Base-by-base conservation (phyloP, 1,140 invertebrate species). In the Orussus abietinus region DNA sequence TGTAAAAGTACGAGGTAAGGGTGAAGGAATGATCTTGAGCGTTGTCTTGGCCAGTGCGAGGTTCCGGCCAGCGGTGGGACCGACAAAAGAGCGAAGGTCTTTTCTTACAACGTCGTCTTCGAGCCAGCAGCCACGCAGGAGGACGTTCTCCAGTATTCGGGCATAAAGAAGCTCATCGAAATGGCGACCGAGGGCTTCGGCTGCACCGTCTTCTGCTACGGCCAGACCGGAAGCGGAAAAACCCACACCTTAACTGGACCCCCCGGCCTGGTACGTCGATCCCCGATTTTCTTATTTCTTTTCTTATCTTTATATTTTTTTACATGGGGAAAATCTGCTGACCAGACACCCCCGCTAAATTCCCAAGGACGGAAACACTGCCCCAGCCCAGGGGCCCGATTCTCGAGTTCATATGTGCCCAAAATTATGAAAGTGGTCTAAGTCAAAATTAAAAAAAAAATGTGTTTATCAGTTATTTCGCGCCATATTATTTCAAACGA, bases 211-310 rank as follows among this genome's bases (percentile, higher is more conserved):
- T 90, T 95, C 66, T 96, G 95, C 58, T 98, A 98, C 71, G 95
- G 95, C 28, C 94, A 98, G 72, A 98, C 94, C 0, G 94, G 94
- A 13, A 92, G 90, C 58, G 94, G 94, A 7, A 98, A 98, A 74
- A 97, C 94, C 0, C 92, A 93, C 64, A 95, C 93, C 0, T 80
- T 98, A 30, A 95, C 92, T 0, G 93, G 93, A 37, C 92, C 92
- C 32, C 92, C 88, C 2, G 82, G 84, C 55, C 69, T 91, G 74
- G 89, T 92, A 71, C 76, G 74, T 59, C 6, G 10, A 18, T 19
- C n/a, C n/a, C n/a, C n/a, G n/a, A 19, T 37, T 26, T 31, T 7
- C 15, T 19, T 17, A 4, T 69, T 55, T n/a, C 5, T 38, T 41
- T 30, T 11, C 26, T 4, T 21, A 20, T 28, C 22, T 11, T 9